Conservation (phyloP, 2,113 vertebrate genomes). For the Gavialis gangeticus region DNA sequence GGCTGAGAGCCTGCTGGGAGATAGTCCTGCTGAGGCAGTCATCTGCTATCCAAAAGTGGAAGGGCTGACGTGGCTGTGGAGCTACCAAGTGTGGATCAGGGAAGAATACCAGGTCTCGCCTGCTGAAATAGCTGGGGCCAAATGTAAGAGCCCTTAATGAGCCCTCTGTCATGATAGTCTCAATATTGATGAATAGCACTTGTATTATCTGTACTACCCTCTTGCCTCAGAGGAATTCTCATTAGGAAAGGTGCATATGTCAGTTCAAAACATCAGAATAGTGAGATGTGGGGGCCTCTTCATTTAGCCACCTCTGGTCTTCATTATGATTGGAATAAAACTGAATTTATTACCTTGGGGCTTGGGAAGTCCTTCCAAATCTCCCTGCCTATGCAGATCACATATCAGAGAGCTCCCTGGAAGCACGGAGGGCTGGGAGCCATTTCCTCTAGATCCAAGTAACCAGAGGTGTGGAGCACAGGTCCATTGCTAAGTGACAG, state of each 20-base stretch:
- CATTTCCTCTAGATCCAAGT: background rate
- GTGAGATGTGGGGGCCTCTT: background rate
- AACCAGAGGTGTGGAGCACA: background rate
- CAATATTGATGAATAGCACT: slow-evolving; percentile 59
- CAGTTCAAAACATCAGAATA: slow-evolving; percentile 13
- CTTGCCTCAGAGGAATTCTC: slow-evolving; percentile 48
- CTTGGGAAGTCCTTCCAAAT: background rate
- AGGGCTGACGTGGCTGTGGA: background rate
- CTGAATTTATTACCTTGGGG: background rate
- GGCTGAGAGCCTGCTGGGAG: too few relatives aligned
- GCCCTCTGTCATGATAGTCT: slow-evolving; percentile 7
- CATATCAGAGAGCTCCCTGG: background rate
- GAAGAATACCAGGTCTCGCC: slow-evolving; percentile 23
- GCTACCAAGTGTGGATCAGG: slow-evolving; percentile 1
- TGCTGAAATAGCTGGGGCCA: slow-evolving; percentile 49
- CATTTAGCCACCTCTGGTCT: background rate
- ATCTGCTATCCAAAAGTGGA: background rate
- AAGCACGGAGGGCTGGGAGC: accelerated
- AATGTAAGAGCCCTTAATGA: slow-evolving; percentile 30
- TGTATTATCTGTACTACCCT: slow-evolving; percentile 45
- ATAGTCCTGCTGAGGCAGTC: too few relatives aligned
- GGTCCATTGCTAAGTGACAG: accelerated
- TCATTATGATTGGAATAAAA: background rate
- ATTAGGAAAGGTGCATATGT: background rate
- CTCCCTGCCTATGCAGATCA: accelerated